phyloP scores from a whole-genome alignment of 2,888 invertebrate species.

The Harmothoe impar region DNA sequence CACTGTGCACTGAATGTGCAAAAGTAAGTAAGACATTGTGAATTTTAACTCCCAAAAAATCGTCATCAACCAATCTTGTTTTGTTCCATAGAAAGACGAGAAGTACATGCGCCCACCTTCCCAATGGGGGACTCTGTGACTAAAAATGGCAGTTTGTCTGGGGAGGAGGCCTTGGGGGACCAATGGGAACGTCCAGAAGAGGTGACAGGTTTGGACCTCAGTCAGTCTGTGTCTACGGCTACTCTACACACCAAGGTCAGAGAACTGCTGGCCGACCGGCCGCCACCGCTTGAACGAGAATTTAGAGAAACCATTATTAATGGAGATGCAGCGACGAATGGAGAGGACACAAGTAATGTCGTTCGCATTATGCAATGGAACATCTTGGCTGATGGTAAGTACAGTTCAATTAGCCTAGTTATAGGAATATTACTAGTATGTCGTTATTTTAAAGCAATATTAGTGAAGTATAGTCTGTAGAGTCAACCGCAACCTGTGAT shows the following conservation, averaged over 20 bases:
- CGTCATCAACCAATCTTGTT: too few species aligned
- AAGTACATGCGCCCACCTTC: neutral
- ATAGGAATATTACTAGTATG: too few species aligned
- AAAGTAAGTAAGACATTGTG: too few species aligned
- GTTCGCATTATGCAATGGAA: conserved; percentile 64
- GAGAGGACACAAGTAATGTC: neutral
- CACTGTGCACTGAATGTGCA: too few species aligned
- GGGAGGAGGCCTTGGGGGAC: neutral
- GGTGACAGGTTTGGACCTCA: conserved; percentile 27
- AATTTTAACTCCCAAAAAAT: too few species aligned
- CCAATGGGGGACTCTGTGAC: neutral
- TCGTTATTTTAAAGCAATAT: too few species aligned
- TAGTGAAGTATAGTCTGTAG: too few species aligned
- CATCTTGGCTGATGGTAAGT: conserved; percentile 57
- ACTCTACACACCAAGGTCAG: conserved; percentile 11
- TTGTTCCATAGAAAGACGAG: neutral
- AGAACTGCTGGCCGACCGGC: neutral
- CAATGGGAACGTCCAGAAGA: neutral
- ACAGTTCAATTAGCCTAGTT: too few species aligned
- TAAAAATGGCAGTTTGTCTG: neutral
- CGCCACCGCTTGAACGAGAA: neutral
- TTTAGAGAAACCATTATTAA: neutral
- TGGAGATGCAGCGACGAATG: neutral
- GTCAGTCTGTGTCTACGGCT: neutral
- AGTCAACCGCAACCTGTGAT: too few species aligned